phyloP scores from a whole-genome alignment of 1,140 invertebrate species.

The Ips nitidus region DNA sequence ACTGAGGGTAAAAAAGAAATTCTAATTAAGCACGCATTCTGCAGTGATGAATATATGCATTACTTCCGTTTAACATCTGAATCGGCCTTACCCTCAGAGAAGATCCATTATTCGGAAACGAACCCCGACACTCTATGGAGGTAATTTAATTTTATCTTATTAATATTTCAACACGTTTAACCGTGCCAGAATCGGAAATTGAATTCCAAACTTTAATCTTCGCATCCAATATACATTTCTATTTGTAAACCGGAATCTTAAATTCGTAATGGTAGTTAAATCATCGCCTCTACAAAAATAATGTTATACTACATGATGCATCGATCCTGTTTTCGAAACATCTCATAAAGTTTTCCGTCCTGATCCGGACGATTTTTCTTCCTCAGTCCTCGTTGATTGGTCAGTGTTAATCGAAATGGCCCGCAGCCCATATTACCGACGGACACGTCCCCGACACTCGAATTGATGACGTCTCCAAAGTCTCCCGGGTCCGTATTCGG shows the following conservation, averaged over 20 bases:
- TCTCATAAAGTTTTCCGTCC: no score
- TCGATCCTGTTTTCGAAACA: no score
- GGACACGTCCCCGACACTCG: neutral
- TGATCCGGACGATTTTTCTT: neutral
- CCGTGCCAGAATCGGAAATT: constrained; percentile 12
- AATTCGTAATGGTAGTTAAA: neutral
- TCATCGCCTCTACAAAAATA: neutral
- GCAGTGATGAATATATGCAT: no score
- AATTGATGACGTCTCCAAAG: constrained; percentile 8
- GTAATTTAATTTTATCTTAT: constrained; percentile 4
- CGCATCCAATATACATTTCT: neutral
- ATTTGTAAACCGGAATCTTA: constrained; percentile 10
- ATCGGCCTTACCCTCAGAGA: no score
- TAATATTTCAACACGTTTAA: constrained; percentile 9
- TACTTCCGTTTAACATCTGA: no score
- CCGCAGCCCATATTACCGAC: constrained; percentile 2
- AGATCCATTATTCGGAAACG: neutral
- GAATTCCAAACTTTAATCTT: constrained; percentile 4
- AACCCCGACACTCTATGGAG: neutral
- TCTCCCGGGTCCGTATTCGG: neutral
- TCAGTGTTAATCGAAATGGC: constrained; percentile 11
- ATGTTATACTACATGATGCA: no score
- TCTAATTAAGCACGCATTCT: no score
- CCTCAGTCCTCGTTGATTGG: neutral
- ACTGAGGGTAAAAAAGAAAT: no score